phyloP scores from a whole-genome alignment of 2,888 invertebrate genomes.

The Diplazon laetatorius region DNA sequence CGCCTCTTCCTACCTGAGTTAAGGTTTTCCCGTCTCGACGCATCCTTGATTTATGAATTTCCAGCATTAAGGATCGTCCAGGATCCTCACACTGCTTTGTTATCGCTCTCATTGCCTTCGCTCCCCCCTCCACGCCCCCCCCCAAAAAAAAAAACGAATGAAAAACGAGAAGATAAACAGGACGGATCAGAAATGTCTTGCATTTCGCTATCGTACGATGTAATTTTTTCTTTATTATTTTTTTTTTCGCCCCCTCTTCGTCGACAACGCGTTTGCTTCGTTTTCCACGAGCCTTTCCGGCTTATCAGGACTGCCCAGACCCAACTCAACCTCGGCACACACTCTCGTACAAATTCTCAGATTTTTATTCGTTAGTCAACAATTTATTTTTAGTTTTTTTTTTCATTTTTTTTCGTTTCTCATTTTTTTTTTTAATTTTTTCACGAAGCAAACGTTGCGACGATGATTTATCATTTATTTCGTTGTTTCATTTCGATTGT shows the following conservation, averaged over 20 bases:
- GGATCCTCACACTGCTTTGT: slow-evolving; percentile 56
- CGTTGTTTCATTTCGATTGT: not conserved
- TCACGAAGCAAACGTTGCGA: slow-evolving; percentile 8
- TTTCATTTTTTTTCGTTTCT: slow-evolving; percentile 2
- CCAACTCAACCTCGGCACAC: slow-evolving; percentile 1
- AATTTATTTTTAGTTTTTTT: too few species aligned
- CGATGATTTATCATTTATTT: not conserved
- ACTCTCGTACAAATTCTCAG: not conserved
- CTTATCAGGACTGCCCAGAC: slow-evolving; percentile 56
- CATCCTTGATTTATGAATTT: slow-evolving; percentile 73
- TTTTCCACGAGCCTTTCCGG: slow-evolving; percentile 18
- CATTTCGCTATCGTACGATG: slow-evolving; percentile 37
- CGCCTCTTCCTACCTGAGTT: slow-evolving; percentile 39
- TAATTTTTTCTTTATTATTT: too few species aligned
- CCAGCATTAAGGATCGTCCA: slow-evolving; percentile 62
- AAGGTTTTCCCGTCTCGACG: slow-evolving; percentile 65
- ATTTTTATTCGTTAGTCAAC: too few species aligned
- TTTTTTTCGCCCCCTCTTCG: slow-evolving; percentile 1
- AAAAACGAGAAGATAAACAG: slow-evolving; percentile 54
- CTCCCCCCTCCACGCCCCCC: not conserved
- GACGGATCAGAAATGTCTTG: slow-evolving; percentile 61
- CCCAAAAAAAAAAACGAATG: slow-evolving; percentile 13
- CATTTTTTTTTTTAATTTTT: not conserved
- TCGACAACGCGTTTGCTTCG: slow-evolving; percentile 4
- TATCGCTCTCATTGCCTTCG: slow-evolving; percentile 30